Base-by-base conservation (phyloP, 2,797 vertebrate species). In the Poecile montanus region DNA sequence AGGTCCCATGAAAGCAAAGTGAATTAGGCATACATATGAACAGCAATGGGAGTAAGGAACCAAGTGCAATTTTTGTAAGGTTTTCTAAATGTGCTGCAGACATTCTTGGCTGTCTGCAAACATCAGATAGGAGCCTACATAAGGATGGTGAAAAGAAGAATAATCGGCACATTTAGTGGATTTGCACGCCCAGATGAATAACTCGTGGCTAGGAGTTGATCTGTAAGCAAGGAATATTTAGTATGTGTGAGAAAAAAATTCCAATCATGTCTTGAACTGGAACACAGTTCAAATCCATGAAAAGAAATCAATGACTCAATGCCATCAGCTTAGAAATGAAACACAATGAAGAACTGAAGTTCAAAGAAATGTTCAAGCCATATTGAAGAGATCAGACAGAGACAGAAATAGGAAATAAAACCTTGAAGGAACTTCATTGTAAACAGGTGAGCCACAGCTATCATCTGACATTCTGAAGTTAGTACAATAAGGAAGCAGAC, bases 191-290 rank as follows among this genome's bases (percentile, higher is more conserved):
- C 78, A 57, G 57, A 56, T 87, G 60, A 85, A 67, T 89, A 94
- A 65, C 50, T 79, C 16, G 7, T 38, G 44, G 42, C 47, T 67
- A 78, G 38, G 75, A 74, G 83, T 26, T 65, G 57, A 78, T 82
- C 66, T 78, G 45, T 78, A 90, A 93, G 77, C 0, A 2, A 79
- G 36, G 10, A 90, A 76, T 76, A 90, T 90, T 96, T 90, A 94
- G 63, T 80, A 85, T 73, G 89, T 94, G 93, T 79, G 53, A 95
- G 81, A 80, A 94, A 91, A 47, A 36, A 91, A 95, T 91, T 94
- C 57, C 65, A 62, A 16, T 88, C 34, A 32, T 61, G 18, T 91
- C 53, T 94, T 91, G 53, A 89, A 75, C 60, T 77, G 61, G 54
- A 86, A 84, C 34, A 22, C 13, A 60, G 70, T 77, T 87, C 84